Percentiles rank a stretch among this genome's conserved stretches.
Evolutionary conservation across 2,888 invertebrate species (phyloP).

Genomic region (Microplitis deprimator): DNA sequence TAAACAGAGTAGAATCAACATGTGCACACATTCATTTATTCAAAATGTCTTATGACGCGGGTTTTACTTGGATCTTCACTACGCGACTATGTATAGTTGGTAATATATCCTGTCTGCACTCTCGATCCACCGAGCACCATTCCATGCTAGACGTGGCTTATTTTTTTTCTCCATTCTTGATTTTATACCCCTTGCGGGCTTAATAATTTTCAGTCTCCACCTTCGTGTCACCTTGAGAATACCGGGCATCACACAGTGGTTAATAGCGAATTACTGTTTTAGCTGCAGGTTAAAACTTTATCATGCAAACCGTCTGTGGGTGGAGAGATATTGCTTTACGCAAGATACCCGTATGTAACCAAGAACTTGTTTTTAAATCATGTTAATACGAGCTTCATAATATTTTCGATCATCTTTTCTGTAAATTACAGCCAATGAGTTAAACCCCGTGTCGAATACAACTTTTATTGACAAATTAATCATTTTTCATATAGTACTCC

Average conservation of each 20-base stretch:
- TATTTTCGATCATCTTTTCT: constrained; percentile 37
- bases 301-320: constrained; percentile 42
- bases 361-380: constrained; percentile 27
- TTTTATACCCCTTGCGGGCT: background rate
- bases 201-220: constrained; percentile 16
- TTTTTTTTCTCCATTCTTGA: constrained; percentile 12
- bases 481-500: no score
- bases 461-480: no score
- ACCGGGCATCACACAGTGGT: constrained; percentile 31
- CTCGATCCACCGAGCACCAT: background rate
- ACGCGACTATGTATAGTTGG: constrained; percentile 25
- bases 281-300: constrained; percentile 42
- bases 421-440: background rate
- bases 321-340: constrained; percentile 44
- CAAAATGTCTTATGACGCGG: background rate
- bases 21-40: background rate
- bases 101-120: constrained; percentile 37
- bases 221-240: constrained; percentile 32
- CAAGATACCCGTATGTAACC: constrained; percentile 28
- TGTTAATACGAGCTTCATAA: constrained; percentile 34
- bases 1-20: constrained; percentile 1
- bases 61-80: background rate
- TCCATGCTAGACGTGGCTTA: background rate
- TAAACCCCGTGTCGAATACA: background rate
- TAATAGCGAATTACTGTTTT: constrained; percentile 49